Evolutionary conservation across 2,797 vertebrate species (phyloP).

Genomic region (Microctenopoma stevenorrisi): DNA sequence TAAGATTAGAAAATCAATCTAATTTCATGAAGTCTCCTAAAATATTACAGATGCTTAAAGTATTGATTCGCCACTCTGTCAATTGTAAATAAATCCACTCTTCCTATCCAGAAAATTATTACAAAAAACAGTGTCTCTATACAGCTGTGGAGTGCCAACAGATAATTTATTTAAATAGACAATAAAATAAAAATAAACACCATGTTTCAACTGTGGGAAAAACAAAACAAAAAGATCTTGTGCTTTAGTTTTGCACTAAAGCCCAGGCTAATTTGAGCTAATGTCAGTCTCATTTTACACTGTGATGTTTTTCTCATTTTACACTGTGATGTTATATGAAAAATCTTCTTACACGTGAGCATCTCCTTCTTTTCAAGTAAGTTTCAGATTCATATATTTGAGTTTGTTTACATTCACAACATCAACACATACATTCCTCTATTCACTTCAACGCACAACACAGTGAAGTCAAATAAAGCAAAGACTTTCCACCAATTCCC

Average conservation of each 20-base stretch:
- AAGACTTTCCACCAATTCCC: conserved; percentile 54
- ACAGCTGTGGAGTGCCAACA: too few species aligned
- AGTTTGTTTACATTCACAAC: background rate
- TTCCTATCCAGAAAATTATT: too few species aligned
- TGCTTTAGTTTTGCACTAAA: too few species aligned
- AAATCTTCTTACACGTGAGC: background rate
- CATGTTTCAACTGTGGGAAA: background rate
- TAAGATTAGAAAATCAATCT: conserved; percentile 7
- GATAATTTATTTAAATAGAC: background rate
- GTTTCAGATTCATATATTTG: background rate
- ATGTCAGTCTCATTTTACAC: too few species aligned
- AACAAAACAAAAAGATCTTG: background rate
- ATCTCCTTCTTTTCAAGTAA: background rate
- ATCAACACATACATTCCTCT: background rate
- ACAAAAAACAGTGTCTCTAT: too few species aligned
- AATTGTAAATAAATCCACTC: too few species aligned
- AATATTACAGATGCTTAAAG: background rate
- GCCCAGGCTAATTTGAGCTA: too few species aligned
- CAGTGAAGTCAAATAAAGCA: conserved; percentile 65
- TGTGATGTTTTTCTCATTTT: too few species aligned
- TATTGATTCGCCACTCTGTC: background rate
- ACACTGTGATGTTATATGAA: too few species aligned
- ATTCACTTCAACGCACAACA: background rate
- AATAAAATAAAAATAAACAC: conserved; percentile 7
- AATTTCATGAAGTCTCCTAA: conserved; percentile 14